Percentiles rank a stretch among this genome's conserved stretches.
These are phyloP conservation scores for Bursaphelenchus okinawaensis DNA, from an alignment of 2,888 invertebrate species.

Conservation along the genomic window DNA sequence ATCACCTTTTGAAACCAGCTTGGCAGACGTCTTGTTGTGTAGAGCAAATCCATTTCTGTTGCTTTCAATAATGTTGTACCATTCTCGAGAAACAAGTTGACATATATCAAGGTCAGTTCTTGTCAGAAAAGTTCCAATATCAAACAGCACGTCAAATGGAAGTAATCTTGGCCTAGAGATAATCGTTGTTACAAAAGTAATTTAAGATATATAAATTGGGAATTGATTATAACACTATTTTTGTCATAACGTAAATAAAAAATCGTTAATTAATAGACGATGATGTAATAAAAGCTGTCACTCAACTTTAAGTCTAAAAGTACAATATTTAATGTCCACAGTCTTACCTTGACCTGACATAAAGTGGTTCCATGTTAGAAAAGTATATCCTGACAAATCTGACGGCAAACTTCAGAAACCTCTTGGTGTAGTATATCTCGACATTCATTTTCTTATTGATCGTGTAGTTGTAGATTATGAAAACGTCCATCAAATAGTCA, in stretches of 20 bases:
- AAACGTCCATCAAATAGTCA: not conserved
- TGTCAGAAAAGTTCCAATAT: not conserved
- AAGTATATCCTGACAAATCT: not conserved
- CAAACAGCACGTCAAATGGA: conserved; percentile 3
- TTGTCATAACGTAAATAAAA: no score
- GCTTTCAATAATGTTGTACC: conserved; percentile 2
- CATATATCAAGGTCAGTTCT: not conserved
- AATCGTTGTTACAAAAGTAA: conserved; percentile 2
- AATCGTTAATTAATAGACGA: no score
- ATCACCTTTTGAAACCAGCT: conserved; percentile 1
- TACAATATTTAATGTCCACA: not conserved
- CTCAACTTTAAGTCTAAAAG: no score
- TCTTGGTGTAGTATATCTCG: not conserved
- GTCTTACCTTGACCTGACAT: not conserved
- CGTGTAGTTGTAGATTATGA: not conserved
- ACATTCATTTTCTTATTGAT: not conserved
- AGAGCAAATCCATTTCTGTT: conserved; percentile 7
- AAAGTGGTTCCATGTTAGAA: not conserved
- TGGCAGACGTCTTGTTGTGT: not conserved
- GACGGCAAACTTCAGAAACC: not conserved
- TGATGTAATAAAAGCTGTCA: no score
- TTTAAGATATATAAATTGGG: no score
- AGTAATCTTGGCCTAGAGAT: not conserved
- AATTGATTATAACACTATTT: no score
- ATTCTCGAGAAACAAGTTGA: not conserved